These are phyloP conservation scores for Zeugodacus cucurbitae DNA, from an alignment of 1,140 invertebrate species.

Conservation along the genomic window DNA sequence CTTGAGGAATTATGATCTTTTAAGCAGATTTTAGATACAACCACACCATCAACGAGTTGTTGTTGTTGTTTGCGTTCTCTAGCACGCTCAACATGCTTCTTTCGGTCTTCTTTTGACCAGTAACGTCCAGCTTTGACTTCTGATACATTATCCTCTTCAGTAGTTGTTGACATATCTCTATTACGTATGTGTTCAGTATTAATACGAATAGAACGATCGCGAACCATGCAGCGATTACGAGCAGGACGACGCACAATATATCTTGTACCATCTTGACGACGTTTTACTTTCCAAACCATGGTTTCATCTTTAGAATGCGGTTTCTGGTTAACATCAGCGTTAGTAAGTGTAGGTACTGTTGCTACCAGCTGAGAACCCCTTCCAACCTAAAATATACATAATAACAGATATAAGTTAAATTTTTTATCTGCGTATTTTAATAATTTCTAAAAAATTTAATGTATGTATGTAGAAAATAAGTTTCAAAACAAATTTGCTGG, in stretches of 20 bases:
- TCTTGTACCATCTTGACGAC: constrained; percentile 79
- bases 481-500: too few relatives aligned
- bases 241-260: constrained; percentile 82
- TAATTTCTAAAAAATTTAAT: too few relatives aligned
- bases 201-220: constrained; percentile 68
- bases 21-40: background rate
- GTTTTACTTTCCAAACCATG: constrained; percentile 86
- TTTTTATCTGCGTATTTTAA: too few relatives aligned
- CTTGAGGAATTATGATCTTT: background rate
- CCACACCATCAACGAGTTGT: constrained; percentile 21
- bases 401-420: background rate
- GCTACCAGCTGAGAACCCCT: background rate
- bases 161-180: constrained; percentile 76
- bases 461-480: too few relatives aligned
- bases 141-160: constrained; percentile 85
- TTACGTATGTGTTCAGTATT: constrained; percentile 73
- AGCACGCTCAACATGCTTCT: constrained; percentile 78
- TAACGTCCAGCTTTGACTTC: constrained; percentile 85
- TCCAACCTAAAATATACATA: background rate
- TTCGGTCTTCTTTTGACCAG: constrained; percentile 84
- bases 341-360: background rate
- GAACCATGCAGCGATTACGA: constrained; percentile 66
- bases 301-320: constrained; percentile 57
- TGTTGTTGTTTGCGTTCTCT: constrained; percentile 74
- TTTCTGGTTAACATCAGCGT: constrained; percentile 43